phyloP scores from a whole-genome alignment of 2,888 invertebrate species.

The Isoperla grammatica region DNA sequence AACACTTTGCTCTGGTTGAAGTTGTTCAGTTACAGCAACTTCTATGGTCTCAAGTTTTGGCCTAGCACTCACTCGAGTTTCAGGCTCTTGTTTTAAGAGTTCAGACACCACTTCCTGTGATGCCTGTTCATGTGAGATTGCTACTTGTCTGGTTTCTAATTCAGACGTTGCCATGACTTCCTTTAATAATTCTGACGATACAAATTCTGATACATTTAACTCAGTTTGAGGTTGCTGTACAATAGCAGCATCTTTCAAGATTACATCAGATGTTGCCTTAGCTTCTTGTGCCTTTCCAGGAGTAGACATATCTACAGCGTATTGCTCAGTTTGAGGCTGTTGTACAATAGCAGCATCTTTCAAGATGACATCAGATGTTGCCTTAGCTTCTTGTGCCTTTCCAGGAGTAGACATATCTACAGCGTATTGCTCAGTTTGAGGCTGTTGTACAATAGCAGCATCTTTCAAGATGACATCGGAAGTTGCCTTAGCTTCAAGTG shows the following conservation, averaged over 20 bases:
- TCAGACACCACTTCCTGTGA: slow-evolving; percentile 11
- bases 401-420: no score
- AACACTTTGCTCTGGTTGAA: slow-evolving; percentile 10
- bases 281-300: slow-evolving; percentile 4
- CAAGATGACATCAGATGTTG: no score
- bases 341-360: no score
- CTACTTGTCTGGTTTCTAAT: slow-evolving; percentile 19
- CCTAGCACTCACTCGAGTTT: neutral
- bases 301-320: slow-evolving; percentile 17
- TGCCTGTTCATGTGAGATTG: slow-evolving; percentile 18
- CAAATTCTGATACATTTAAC: slow-evolving; percentile 7
- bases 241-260: slow-evolving; percentile 19
- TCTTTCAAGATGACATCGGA: no score
- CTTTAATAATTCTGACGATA: neutral
- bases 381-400: no score
- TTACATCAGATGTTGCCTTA: slow-evolving; percentile 1
- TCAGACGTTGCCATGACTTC: slow-evolving; percentile 10
- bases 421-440: no score
- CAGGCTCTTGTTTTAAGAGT: neutral
- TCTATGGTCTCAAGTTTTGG: slow-evolving; percentile 10
- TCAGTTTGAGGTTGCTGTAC: slow-evolving; percentile 20
- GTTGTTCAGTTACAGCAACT: slow-evolving; percentile 20
- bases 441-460: no score
- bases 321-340: slow-evolving; percentile 18
- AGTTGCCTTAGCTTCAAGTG: no score